Evolutionary conservation across 2,888 invertebrate species (phyloP).

Genomic region (Diadromus collaris): DNA sequence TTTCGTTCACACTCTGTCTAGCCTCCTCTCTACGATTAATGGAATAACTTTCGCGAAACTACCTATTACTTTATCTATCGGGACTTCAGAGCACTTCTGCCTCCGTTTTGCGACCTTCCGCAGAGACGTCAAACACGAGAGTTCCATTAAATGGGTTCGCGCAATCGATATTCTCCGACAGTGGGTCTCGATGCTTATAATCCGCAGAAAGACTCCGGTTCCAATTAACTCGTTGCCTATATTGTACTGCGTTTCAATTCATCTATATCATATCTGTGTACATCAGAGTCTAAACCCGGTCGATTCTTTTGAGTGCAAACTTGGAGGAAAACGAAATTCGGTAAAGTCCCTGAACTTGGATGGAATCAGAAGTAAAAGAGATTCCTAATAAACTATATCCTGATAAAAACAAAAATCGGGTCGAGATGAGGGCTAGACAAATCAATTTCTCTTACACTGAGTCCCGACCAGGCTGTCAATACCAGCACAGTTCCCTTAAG

Average conservation of each 20-base stretch:
- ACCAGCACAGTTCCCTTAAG: too few species aligned
- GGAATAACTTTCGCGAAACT: slow-evolving; percentile 78
- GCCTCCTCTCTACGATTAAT: slow-evolving; percentile 67
- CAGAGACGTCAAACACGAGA: slow-evolving; percentile 57
- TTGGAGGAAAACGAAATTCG: slow-evolving; percentile 46
- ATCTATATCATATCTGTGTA: slow-evolving; percentile 15
- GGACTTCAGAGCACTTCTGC: slow-evolving; percentile 47
- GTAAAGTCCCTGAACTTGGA: slow-evolving; percentile 44
- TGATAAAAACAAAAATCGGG: too few species aligned
- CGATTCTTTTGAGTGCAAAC: slow-evolving; percentile 31
- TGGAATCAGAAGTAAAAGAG: background rate
- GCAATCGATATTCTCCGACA: slow-evolving; percentile 60
- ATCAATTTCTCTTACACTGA: too few species aligned
- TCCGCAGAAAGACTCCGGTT: slow-evolving; percentile 49
- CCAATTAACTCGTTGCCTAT: slow-evolving; percentile 30
- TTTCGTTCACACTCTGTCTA: slow-evolving; percentile 16
- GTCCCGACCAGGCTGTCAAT: too few species aligned
- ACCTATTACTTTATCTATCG: slow-evolving; percentile 73
- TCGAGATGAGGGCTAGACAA: too few species aligned
- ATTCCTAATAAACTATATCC: too few species aligned
- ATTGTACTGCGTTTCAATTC: slow-evolving; percentile 13
- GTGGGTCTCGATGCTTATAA: slow-evolving; percentile 44
- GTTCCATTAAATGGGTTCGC: slow-evolving; percentile 61
- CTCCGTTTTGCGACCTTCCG: slow-evolving; percentile 53
- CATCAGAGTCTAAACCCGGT: slow-evolving; percentile 1